Base-by-base conservation (phyloP, 2,888 invertebrate genomes). In the Lacanobia wlatinum region DNA sequence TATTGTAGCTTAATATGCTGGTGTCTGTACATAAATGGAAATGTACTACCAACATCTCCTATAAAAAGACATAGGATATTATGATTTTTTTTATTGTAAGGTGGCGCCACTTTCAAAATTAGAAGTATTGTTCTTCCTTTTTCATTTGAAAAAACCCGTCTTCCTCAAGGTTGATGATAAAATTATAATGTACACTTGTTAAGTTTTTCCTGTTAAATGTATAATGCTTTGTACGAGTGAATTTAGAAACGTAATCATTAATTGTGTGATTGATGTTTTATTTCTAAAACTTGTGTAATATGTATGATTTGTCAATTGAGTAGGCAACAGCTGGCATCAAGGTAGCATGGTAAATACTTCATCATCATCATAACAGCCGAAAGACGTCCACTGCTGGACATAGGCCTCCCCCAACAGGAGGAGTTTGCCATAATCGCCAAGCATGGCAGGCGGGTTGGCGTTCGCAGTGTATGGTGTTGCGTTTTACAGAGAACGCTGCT, bases 131-230 rank as follows among this genome's bases (percentile, higher is more conserved):
- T 50, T 75, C 78, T 80, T 83, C 72, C 70, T 70, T 74, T 48
- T 58, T 77, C 8, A 68, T 77, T 80, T 76, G 12, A 18, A 73
- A 82, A 88, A 90, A 83, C 88, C 88, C 85, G 94, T 94, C 94
- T 94, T 94, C 94, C 94, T 82, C 55, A 90, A 84, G 93, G 94
- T 94, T 93, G 92, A 91, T 92, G 89, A 91, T 87, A 80, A 76
- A 76, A 78, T 76, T 71, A 80, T 84, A 78, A 81, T 92, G 87
- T 92, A 92, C 91, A 92, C 88, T 92, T 91, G 92, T 93, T 93
- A 90, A 88, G 85, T 89, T 89, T 89, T 85, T 85, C 87, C 84
- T 87, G 83, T 89, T 85, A 70, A 67, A 66, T 52, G 56, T 63
- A 66, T 58, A 74, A 73, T 65, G 80, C 83, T 76, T 84, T 74